Base-by-base conservation (phyloP, 1,140 invertebrate genomes). In the Andricus grossulariae region DNA sequence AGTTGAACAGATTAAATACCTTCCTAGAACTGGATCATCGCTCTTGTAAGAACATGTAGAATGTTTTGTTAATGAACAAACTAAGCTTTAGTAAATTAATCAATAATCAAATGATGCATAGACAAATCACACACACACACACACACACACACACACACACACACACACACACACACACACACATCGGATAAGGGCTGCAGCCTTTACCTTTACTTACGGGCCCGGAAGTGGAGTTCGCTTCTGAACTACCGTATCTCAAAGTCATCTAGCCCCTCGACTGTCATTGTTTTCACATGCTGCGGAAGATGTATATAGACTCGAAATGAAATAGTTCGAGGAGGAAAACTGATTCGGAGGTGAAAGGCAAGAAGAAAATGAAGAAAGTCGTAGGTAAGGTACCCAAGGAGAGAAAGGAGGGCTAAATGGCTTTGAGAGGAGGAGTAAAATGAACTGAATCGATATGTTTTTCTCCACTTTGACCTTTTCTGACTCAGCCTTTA, bases 241-340 rank as follows among this genome's bases (percentile, higher is more conserved):
- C 16, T 66, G 57, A 13, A 39, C 21, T 32, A 39, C 57, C 32
- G 13, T 66, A 66, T 66, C 57, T 66, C 39, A 45, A 45, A 45
- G 39, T 45, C 39, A 1, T 45, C 39, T 11, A 11, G 8, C 39
- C 39, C 32, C 21, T 7, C 15, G 52, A 54, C 18, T 54, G 25
- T 66, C 57, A 66, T 66, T 66, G 57, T 66, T 66, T 66, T 66
- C 57, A 39, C 57, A 66, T 32, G 13, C 57, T 39, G 21, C 4
- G 32, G 39, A 32, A 39, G 57, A 66, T 25, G 39, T 13, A 39
- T 39, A 66, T 66, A 66, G 5, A 21, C 57, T 66, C 15, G 57
- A 66, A 66, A 66, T 66, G 57, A 66, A 66, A 66, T 66, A 39
- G 57, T 54, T 54, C 18, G 52, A 54, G 18, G n/a, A n/a, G 11